These are phyloP conservation scores for Agrochola lota DNA, from an alignment of 2,888 invertebrate species.

Conservation along the genomic window DNA sequence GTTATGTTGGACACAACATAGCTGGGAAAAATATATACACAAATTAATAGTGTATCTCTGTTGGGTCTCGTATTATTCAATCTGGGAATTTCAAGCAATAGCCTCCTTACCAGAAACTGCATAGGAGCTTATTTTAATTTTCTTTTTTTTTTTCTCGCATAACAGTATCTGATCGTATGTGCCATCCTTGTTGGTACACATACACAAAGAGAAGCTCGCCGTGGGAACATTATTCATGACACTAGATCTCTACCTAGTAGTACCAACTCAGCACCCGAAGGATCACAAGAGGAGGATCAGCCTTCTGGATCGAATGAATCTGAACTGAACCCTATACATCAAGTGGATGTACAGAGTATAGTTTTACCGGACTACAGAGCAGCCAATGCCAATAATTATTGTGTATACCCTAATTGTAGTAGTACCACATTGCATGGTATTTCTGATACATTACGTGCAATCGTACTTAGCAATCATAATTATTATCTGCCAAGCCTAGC, in stretches of 20 bases:
- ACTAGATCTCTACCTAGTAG: not conserved
- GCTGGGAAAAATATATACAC: too few relatives aligned
- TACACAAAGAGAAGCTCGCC: constrained; percentile 1
- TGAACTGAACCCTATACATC: not conserved
- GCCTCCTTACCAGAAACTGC: too few relatives aligned
- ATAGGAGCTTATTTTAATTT: too few relatives aligned
- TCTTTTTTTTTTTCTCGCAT: too few relatives aligned
- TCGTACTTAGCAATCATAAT: not conserved
- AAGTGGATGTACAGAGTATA: too few relatives aligned
- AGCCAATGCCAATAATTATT: too few relatives aligned
- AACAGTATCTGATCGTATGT: constrained; percentile 12
- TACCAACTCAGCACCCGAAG: not conserved
- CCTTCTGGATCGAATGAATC: not conserved
- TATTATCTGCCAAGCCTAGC: not conserved
- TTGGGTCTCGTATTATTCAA: too few relatives aligned
- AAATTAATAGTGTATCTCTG: too few relatives aligned
- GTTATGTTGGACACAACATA: too few relatives aligned
- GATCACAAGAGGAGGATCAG: constrained; percentile 2
- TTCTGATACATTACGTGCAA: not conserved
- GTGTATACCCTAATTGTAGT: too few relatives aligned
- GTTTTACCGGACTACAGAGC: too few relatives aligned
- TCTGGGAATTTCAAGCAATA: too few relatives aligned
- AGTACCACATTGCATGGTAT: not conserved
- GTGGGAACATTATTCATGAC: not conserved
- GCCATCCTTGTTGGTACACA: constrained; percentile 13